Base-by-base conservation (phyloP, 1,140 invertebrate species). In the Brachionus manjavacas region DNA sequence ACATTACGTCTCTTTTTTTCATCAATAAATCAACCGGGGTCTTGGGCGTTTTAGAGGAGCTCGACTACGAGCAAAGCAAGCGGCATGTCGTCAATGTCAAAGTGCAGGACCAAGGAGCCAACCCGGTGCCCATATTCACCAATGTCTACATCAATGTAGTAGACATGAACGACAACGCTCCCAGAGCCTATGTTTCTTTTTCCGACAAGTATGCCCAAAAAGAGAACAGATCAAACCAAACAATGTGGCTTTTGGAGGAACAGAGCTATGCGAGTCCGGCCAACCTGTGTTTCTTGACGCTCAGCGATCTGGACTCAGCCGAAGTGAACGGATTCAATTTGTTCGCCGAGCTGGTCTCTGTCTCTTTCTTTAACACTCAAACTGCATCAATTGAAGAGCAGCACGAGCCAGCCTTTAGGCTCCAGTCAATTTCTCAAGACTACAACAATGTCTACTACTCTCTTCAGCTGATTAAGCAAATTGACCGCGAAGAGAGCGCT, bases 161-260 rank as follows among this genome's bases (percentile, higher is more conserved):
- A 7, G 79, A 81, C 52, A 60, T 43, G n/a, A 81, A 81, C 20
- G 79, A 81, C 52, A 81, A 81, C 43, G 79, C 52, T 0, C 79
- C 79, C 6, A 60, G 11, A 4, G 79, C 52, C 16, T 12, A 39
- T 9, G 31, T 81, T 3, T 64, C 79, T 31, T 81, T 64, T 35
- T 20, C 25, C 0, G 79, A 81, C n/a, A 81, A 81, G 43, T 64
- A 64, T 11, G 31, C 64, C 12, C 20, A 25, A 35, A 81, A 81
- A 35, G 72, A 76, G 41, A 76, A 76, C 25, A 60, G 79, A 20
- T 20, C 52, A 11, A 68, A 81, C 31, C 39, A 41, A 14, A 68
- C 52, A 2, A 64, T 81, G 23, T 81, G 79, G 79, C 11, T 81
- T 0, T 2, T 28, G 4, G 79, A 81, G 31, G 79, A 64, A 14